Evolutionary conservation across 2,888 invertebrate genomes (phyloP).

Genomic region (Hypomecis atomaria): DNA sequence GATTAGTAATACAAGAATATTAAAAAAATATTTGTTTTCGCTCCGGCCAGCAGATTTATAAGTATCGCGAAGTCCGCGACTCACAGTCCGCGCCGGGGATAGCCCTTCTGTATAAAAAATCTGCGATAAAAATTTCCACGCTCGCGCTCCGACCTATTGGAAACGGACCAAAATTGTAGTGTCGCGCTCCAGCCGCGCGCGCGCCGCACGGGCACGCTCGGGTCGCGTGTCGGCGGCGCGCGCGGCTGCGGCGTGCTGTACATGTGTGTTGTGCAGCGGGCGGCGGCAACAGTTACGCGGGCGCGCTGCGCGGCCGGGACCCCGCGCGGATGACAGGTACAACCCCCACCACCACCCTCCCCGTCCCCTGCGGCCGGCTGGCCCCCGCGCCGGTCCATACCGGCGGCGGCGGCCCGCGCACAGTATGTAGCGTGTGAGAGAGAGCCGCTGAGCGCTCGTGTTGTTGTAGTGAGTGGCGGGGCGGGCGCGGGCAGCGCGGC

Average conservation of each 20-base stretch:
- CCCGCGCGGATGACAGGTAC: slow-evolving; percentile 95
- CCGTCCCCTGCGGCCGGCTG: slow-evolving; percentile 31
- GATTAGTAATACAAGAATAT: too few relatives aligned
- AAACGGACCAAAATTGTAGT: background rate
- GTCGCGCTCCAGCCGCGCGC: background rate
- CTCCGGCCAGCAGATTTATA: too few relatives aligned
- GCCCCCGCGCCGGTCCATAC: slow-evolving; percentile 39
- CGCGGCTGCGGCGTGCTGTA: slow-evolving; percentile 87
- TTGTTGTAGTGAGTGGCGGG: slow-evolving; percentile 43
- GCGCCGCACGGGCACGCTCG: background rate
- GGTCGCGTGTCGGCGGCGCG: slow-evolving; percentile 80
- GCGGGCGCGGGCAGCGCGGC: slow-evolving; percentile 42
- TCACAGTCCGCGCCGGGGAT: too few relatives aligned
- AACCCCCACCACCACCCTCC: slow-evolving; percentile 51
- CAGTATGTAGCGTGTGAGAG: slow-evolving; percentile 5
- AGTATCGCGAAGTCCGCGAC: too few relatives aligned
- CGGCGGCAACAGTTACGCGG: slow-evolving; percentile 90
- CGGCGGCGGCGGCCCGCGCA: slow-evolving; percentile 33
- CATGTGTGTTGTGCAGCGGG: slow-evolving; percentile 56
- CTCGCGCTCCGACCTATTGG: slow-evolving; percentile 9
- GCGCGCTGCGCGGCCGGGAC: slow-evolving; percentile 94
- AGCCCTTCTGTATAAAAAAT: background rate
- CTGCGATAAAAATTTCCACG: background rate
- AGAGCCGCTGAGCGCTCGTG: slow-evolving; percentile 24
- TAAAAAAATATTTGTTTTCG: too few relatives aligned